These are phyloP conservation scores for Megalurothrips usitatus DNA, from an alignment of 2,888 invertebrate genomes.

Conservation along the genomic window DNA sequence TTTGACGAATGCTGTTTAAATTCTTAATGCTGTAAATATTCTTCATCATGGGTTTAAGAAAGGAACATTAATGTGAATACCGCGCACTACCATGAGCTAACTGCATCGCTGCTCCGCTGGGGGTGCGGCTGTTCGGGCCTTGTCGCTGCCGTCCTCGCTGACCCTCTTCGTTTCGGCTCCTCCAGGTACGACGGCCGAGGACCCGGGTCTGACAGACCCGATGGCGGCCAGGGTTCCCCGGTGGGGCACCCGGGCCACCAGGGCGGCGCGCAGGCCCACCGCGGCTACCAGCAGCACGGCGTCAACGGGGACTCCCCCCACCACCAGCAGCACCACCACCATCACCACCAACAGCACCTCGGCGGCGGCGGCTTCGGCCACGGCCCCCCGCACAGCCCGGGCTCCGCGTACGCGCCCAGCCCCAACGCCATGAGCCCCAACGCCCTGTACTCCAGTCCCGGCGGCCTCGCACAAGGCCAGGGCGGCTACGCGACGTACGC, in stretches of 20 bases:
- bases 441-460: neutral
- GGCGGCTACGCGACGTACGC: neutral
- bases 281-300: neutral
- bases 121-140: neutral
- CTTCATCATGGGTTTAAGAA: neutral
- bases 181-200: slow-evolving; percentile 15
- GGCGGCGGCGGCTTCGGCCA: neutral
- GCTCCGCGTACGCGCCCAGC: neutral
- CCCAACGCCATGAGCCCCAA: neutral
- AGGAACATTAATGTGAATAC: no score
- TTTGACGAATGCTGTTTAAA: neutral
- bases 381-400: neutral
- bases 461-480: neutral
- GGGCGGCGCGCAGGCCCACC: neutral
- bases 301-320: slow-evolving; percentile 11
- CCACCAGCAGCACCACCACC: neutral
- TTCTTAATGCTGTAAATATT: neutral
- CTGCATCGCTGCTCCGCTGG: neutral
- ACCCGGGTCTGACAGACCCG: neutral
- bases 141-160: neutral
- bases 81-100: neutral
- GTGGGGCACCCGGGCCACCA: neutral
- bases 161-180: neutral
- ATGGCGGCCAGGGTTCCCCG: neutral
- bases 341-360: no score